Evolutionary conservation across 2,797 vertebrate species (phyloP).

Genomic region (Rhinella marina): DNA sequence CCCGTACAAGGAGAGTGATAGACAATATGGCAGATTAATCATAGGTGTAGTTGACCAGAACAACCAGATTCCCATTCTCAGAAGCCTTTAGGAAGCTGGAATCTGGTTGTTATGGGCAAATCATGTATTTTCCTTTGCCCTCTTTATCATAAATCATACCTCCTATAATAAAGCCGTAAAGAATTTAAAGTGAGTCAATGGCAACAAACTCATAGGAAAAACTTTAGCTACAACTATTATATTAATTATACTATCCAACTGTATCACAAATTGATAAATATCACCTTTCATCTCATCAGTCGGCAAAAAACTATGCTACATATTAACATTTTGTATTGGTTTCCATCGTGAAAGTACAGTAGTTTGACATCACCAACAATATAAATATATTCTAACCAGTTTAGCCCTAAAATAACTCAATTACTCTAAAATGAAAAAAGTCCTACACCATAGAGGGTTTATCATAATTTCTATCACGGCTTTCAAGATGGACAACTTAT

Average conservation of each 20-base stretch:
- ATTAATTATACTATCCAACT: no score
- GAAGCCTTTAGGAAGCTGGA: neutral
- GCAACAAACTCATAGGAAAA: neutral
- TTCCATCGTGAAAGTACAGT: slow-evolving; percentile 8
- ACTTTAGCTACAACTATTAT: no score
- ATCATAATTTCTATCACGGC: neutral
- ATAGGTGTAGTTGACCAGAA: neutral
- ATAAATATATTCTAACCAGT: neutral
- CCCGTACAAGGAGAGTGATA: neutral
- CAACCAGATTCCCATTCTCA: neutral
- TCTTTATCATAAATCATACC: neutral
- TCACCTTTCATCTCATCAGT: neutral
- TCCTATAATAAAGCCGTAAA: neutral
- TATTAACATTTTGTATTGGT: neutral
- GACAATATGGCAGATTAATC: neutral
- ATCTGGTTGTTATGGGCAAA: neutral
- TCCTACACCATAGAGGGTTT: neutral
- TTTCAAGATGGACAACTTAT: neutral
- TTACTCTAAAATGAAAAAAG: neutral
- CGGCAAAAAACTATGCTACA: no score
- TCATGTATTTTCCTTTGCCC: neutral
- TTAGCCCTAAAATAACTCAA: neutral
- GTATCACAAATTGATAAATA: neutral
- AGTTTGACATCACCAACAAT: neutral
- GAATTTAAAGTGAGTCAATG: neutral